phyloP scores from a whole-genome alignment of 2,888 invertebrate genomes.

The Pheosia tremula region DNA sequence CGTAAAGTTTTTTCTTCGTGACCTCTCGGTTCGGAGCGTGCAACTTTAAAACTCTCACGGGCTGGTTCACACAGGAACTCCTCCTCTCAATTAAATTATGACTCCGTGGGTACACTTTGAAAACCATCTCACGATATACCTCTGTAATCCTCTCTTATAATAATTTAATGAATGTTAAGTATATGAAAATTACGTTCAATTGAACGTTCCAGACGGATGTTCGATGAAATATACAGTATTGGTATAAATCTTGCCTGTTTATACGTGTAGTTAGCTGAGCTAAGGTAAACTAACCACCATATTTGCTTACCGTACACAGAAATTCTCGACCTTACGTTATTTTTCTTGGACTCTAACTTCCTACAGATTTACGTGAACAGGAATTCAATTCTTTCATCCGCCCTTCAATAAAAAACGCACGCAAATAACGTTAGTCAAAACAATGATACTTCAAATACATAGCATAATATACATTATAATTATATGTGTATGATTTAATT shows the following conservation, averaged over 20 bases:
- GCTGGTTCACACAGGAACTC: conserved; percentile 54
- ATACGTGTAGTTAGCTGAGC: no score
- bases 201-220: not conserved
- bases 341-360: no score
- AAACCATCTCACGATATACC: conserved; percentile 51
- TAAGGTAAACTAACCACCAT: no score
- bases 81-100: conserved; percentile 47
- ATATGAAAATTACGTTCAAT: conserved; percentile 8
- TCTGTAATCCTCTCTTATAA: conserved; percentile 28
- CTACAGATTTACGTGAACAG: no score
- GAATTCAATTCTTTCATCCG: no score
- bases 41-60: conserved; percentile 44
- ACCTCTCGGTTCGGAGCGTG: conserved; percentile 35
- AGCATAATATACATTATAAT: no score
- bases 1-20: conserved; percentile 38
- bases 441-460: no score
- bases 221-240: not conserved
- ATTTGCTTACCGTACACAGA: no score
- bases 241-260: not conserved
- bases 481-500: not conserved
- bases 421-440: no score
- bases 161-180: conserved; percentile 21
- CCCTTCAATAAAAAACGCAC: no score
- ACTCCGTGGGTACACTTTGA: conserved; percentile 55
- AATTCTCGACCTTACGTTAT: no score